phyloP scores from a whole-genome alignment of 2,797 vertebrate species.

The Microchirus variegatus region DNA sequence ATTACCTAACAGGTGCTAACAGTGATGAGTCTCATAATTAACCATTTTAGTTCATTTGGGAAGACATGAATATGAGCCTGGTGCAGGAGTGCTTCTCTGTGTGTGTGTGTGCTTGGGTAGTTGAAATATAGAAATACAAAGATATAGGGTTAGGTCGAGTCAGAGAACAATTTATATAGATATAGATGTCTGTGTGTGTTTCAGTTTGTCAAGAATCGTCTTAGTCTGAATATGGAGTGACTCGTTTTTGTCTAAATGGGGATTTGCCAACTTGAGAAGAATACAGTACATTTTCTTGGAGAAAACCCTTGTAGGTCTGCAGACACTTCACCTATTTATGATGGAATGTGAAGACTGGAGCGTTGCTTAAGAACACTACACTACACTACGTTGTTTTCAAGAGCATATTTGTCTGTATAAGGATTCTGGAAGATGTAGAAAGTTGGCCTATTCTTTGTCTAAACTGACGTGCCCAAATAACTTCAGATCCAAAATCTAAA shows the following conservation, averaged over 20 bases:
- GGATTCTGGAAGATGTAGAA: background rate
- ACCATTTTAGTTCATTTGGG: conserved; percentile 69
- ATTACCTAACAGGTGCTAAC: conserved; percentile 80
- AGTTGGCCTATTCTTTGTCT: background rate
- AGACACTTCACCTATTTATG: background rate
- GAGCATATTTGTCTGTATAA: background rate
- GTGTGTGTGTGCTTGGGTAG: conserved; percentile 14
- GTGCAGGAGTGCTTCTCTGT: conserved; percentile 13
- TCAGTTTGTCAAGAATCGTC: background rate
- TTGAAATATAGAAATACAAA: conserved; percentile 11
- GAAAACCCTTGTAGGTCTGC: background rate
- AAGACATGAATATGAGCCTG: conserved; percentile 44
- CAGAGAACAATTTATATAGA: conserved; percentile 1
- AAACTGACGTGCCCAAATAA: too few species aligned
- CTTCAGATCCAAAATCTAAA: too few species aligned
- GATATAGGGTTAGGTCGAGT: conserved; percentile 2
- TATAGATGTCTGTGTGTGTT: background rate
- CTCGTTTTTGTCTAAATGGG: background rate
- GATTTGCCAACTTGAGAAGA: background rate
- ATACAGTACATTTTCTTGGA: too few species aligned
- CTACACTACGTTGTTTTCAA: too few species aligned
- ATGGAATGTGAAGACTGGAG: too few species aligned
- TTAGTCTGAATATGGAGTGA: background rate
- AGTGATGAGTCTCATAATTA: conserved; percentile 74
- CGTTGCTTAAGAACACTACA: too few species aligned